Evolutionary conservation across 2,888 invertebrate genomes (phyloP), one percentile per base, ranked within the genome.

Genomic region (Furcula furcula): DNA sequence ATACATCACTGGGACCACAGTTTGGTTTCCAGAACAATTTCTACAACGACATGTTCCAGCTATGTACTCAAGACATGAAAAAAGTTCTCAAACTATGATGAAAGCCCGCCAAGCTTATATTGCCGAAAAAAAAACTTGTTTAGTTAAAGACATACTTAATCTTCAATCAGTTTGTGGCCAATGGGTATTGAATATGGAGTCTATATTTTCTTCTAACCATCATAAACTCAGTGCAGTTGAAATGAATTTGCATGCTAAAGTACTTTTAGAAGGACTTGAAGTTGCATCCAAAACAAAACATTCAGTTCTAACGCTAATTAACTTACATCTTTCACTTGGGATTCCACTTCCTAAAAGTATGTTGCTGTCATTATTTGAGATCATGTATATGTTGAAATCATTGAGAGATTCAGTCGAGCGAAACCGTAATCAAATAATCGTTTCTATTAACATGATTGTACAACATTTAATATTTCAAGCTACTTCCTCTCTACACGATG

Each of bases 1-100:
- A 37, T 93, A 94, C 27, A 79, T 98, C 18, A 90, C 92, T 37
- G 97, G 96, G 1, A 95, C 95, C 65, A 90, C 94, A 9, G 76
- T 96, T 33, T 98, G 97, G 97, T 93, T 94, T 62, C 96, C 98
- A 0, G 94, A 94, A 68, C 91, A 92, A 54, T 98, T 98, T 78
- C 87, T 98, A 2, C 78, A 90, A 27, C 91, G 91, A 52, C 91
- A 92, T 73, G 82, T 92, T 44, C 86, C 92, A 53, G 77, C 93
- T 55, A 68, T 91, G 77, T 71, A 90, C 79, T 75, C 90, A 75
- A 74, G 78, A 75, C 77, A 90, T 72, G 76, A 74, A 15, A 89
- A 87, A 63, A 55, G 86, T 38, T 68, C 79, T 7, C 86, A 87
- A 58, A 66, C 55, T 23, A 82, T 89, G 69, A 56, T 81, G 0